Evolutionary conservation across 35 echinoderm and acorn worm species (phyloP).

Genomic region (Hemicentrotus pulcherrimus): DNA sequence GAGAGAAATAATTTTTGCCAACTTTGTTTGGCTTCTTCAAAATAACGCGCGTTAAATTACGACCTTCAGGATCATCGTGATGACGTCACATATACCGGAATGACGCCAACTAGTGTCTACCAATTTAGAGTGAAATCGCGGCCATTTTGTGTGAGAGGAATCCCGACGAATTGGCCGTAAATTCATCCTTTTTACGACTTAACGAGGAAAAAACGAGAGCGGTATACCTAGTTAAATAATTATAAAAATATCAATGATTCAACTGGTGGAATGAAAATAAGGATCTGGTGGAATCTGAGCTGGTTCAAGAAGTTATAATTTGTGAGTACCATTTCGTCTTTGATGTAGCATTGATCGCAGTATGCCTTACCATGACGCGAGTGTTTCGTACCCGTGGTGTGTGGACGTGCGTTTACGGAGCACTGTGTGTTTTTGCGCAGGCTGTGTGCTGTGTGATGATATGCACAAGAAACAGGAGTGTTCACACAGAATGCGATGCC

Average conservation of each 20-base stretch:
- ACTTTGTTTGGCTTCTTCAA: background rate
- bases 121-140: background rate
- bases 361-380: background rate
- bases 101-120: background rate
- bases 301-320: slow-evolving; percentile 64
- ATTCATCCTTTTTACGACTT: background rate
- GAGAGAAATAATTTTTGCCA: background rate
- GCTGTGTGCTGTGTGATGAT: slow-evolving; percentile 12
- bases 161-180: background rate
- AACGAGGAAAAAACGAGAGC: slow-evolving; percentile 40
- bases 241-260: slow-evolving; percentile 29
- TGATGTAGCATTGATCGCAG: background rate
- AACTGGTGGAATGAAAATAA: slow-evolving; percentile 18
- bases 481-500: background rate
- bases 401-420: background rate
- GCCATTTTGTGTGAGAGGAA: slow-evolving; percentile 30
- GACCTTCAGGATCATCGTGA: background rate
- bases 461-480: background rate
- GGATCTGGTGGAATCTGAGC: slow-evolving; percentile 30
- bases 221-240: slow-evolving; percentile 56
- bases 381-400: slow-evolving; percentile 9
- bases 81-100: background rate
- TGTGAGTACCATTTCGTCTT: slow-evolving; percentile 23
- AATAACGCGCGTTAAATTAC: background rate
- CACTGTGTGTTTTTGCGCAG: background rate